A percentile compares a stretch with the other conserved stretches of the same genome.
Conservation (phyloP, 2,888 invertebrate genomes). For the Craniophora ligustri region DNA sequence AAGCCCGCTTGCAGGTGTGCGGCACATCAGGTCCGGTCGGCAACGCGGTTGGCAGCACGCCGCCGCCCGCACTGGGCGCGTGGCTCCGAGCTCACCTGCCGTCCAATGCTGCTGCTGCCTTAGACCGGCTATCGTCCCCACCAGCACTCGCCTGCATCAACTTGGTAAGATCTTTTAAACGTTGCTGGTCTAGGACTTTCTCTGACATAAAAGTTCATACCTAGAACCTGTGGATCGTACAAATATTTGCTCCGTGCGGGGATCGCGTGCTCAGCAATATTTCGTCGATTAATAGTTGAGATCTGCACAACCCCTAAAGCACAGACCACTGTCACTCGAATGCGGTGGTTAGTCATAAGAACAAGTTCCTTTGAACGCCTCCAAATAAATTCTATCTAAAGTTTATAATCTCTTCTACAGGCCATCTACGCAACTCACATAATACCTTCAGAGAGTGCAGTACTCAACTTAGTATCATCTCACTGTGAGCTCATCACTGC, state of each 20-base stretch:
- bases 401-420: conserved; percentile 70
- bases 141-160: conserved; percentile 73
- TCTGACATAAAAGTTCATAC: too few relatives aligned
- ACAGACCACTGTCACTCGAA: too few relatives aligned
- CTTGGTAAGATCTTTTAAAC: too few relatives aligned
- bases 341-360: too few relatives aligned
- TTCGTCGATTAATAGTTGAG: too few relatives aligned
- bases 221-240: too few relatives aligned
- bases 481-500: conserved; percentile 83
- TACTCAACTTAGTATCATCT: conserved; percentile 91
- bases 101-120: conserved; percentile 68
- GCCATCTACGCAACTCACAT: conserved; percentile 92
- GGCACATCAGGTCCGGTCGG: conserved; percentile 64
- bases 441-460: conserved; percentile 94
- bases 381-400: not conserved
- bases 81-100: conserved; percentile 80
- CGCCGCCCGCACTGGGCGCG: conserved; percentile 74
- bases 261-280: too few relatives aligned
- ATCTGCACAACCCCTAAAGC: too few relatives aligned
- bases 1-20: conserved; percentile 75
- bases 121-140: conserved; percentile 73
- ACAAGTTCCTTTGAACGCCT: too few relatives aligned
- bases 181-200: too few relatives aligned
- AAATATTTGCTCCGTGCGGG: too few relatives aligned
- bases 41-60: conserved; percentile 60